A percentile compares a stretch with the other conserved stretches of the same genome.
Conservation (phyloP, 2,113 vertebrate genomes). For the Arizona elegans region DNA sequence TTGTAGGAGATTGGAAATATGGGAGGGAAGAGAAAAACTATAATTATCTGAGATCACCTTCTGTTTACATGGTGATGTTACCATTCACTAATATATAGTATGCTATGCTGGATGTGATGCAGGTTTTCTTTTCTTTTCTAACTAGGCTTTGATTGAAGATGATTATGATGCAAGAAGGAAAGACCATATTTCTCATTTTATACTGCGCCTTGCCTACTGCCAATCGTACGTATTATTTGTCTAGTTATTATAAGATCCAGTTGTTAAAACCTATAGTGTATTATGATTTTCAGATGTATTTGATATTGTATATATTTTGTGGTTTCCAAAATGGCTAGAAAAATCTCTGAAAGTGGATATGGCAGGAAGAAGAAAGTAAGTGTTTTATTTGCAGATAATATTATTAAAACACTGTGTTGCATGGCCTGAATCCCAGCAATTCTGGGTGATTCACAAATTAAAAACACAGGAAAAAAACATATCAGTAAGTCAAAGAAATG, state of each 20-base stretch:
- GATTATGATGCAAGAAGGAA: slow-evolving; percentile 86
- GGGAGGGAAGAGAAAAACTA: neutral
- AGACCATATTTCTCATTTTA: slow-evolving; percentile 98
- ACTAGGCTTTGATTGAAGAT: slow-evolving; percentile 72
- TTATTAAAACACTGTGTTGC: neutral
- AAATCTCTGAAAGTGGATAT: neutral
- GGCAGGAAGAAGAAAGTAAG: neutral
- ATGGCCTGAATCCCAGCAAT: neutral
- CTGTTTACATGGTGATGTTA: neutral
- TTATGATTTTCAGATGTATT: neutral
- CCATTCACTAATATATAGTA: neutral
- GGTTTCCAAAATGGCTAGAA: neutral
- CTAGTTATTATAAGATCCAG: neutral
- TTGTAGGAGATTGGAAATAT: neutral
- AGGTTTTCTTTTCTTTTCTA: slow-evolving; percentile 3
- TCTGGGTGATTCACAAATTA: neutral
- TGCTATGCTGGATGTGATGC: neutral
- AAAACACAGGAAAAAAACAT: neutral
- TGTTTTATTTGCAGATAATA: neutral
- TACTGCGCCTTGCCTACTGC: slow-evolving; percentile 94
- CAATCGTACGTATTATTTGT: slow-evolving; percentile 85
- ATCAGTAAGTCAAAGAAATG: neutral
- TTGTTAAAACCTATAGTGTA: neutral
- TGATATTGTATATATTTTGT: neutral
- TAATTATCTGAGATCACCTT: neutral